Evolutionary conservation across 2,113 vertebrate species (phyloP), one percentile per base, ranked within the genome.

Genomic region (Potamarius usumacintae): DNA sequence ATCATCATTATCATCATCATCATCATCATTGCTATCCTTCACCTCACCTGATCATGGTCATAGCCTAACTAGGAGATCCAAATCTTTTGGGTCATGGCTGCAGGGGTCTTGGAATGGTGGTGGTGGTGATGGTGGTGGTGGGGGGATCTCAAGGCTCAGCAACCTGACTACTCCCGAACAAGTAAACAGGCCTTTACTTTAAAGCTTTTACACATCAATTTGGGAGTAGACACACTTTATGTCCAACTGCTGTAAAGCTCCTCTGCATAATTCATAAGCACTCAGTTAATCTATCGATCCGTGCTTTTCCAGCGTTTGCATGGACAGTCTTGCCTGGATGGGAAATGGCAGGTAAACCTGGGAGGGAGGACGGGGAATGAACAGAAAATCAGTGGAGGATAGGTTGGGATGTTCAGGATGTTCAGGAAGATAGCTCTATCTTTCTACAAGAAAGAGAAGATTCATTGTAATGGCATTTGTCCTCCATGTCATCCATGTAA

Each of bases 281-380:
- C 95, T 95, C 95, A 95, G 94, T 95, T 96, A 95, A 96, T 96
- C 95, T 95, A 96, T 96, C 93, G 95, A 96, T 95, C 94, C 92
- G 88, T 92, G 92, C 92, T 92, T 94, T 84, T 72, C 65, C 86
- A 78, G 86, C 89, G 90, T 88, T 87, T 87, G 82, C 74, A 83
- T 78, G 78, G 89, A 87, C 86, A 85, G 50, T 89, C 79, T 67
- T 79, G 72, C 69, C 69, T 81, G 89, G 57, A 88, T 14, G 27
- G 85, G 77, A 53, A 86, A 88, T 52, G 84, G 76, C 91, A 91
- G 89, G 90, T 92, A 89, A 89, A 90, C 62, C 81, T 55, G 89
- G 80, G 5, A 85, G 83, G 87, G 88, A 72, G 55, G 84, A 78
- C 82, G 89, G 86, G 62, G 91, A 86, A 62, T 18, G n/a, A 55